Conservation (phyloP, 2,797 vertebrate genomes). For the Syncerus caffer region DNA sequence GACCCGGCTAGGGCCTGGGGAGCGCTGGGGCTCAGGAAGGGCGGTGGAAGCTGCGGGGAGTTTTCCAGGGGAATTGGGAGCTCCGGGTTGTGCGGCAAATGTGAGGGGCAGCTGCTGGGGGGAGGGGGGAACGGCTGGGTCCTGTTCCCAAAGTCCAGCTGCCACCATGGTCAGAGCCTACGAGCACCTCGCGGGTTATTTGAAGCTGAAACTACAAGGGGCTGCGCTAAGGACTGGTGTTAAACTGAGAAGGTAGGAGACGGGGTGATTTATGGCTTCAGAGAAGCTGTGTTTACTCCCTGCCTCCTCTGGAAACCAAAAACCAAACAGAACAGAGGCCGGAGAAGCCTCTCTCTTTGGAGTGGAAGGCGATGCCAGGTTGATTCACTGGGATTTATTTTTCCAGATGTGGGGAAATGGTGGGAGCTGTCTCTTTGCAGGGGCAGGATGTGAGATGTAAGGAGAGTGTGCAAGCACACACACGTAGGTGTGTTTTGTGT, state of each 20-base stretch:
- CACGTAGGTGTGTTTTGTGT: background rate
- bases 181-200: constrained; percentile 81
- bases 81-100: background rate
- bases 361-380: constrained; percentile 3
- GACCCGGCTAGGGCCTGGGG: background rate
- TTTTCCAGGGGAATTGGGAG: background rate
- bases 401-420: constrained; percentile 57
- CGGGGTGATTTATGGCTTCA: constrained; percentile 90
- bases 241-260: constrained; percentile 85
- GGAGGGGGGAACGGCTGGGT: background rate
- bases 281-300: constrained; percentile 88
- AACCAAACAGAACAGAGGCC: constrained; percentile 64
- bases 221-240: constrained; percentile 81
- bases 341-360: constrained; percentile 29
- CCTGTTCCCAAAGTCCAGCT: constrained; percentile 25
- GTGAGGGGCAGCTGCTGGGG: background rate
- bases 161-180: constrained; percentile 61
- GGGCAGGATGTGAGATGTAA: background rate
- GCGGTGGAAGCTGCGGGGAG: background rate
- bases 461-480: background rate
- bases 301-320: constrained; percentile 76
- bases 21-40: background rate
- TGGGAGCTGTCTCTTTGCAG: constrained; percentile 2
- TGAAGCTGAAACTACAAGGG: constrained; percentile 84
- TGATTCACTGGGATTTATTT: constrained; percentile 48